Evolutionary conservation across 1,140 invertebrate genomes (phyloP).

Genomic region (Goniozus legneri): DNA sequence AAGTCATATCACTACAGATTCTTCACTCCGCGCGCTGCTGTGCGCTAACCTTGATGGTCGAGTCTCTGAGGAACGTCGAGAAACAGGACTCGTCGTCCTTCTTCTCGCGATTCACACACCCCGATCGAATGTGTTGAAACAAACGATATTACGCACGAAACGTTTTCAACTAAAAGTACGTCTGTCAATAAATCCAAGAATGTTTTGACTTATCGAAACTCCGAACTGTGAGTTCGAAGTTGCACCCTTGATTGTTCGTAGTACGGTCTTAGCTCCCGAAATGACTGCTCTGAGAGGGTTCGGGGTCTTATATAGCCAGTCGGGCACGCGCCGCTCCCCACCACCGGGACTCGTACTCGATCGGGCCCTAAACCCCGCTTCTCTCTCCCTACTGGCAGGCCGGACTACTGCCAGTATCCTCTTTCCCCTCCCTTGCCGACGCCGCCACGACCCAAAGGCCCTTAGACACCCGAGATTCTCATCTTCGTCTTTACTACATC

Average conservation of each 20-base stretch:
- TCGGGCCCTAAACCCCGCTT: conserved; percentile 44
- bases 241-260: conserved; percentile 38
- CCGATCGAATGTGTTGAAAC: no score
- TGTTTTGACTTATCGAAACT: no score
- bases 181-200: no score
- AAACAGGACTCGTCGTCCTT: no score
- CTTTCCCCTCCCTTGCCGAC: conserved; percentile 18
- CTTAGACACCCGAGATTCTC: conserved; percentile 44
- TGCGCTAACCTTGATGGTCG: conserved; percentile 7
- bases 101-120: no score
- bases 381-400: conserved; percentile 21
- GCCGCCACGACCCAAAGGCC: conserved; percentile 31
- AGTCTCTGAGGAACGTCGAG: background rate
- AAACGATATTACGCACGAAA: no score
- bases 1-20: conserved; percentile 52
- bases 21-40: conserved; percentile 13
- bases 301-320: conserved; percentile 50
- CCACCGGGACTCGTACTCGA: conserved; percentile 28
- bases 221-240: no score
- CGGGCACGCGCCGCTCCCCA: conserved; percentile 52
- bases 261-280: conserved; percentile 50
- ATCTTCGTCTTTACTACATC: conserved; percentile 21
- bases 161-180: no score
- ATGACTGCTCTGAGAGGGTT: conserved; percentile 47
- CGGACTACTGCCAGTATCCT: conserved; percentile 15